Percentiles rank a stretch among this genome's conserved stretches.
phyloP scores from a whole-genome alignment of 2,113 vertebrate species.

The Rattus rattus region DNA sequence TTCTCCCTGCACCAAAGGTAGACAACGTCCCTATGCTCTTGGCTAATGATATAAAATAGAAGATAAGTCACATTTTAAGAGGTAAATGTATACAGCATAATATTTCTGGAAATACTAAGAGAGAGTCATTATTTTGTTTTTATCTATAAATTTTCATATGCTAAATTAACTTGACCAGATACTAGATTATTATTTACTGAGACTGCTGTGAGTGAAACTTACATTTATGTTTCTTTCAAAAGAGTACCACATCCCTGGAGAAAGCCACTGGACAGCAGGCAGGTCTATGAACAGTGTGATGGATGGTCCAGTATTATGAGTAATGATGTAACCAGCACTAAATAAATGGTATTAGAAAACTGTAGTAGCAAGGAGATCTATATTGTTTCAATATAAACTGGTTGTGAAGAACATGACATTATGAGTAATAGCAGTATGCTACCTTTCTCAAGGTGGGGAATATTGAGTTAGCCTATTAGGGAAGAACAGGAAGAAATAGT shows the following conservation, averaged over 20 bases:
- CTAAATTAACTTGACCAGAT: constrained; percentile 19
- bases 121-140: neutral
- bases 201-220: neutral
- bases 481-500: neutral
- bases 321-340: constrained; percentile 55
- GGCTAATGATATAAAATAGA: neutral
- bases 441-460: neutral
- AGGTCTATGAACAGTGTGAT: neutral
- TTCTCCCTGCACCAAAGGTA: neutral
- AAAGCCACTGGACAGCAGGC: neutral
- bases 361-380: constrained; percentile 51
- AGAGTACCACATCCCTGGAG: neutral
- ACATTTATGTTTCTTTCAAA: constrained; percentile 14
- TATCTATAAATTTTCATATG: neutral
- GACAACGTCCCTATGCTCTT: neutral
- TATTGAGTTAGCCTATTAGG: neutral
- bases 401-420: constrained; percentile 40
- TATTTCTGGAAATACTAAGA: neutral
- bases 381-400: constrained; percentile 48
- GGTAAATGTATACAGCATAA: neutral
- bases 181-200: neutral
- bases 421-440: constrained; percentile 34
- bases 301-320: neutral
- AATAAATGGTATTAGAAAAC: constrained; percentile 56
- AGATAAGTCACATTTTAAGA: constrained; percentile 34